Base-by-base conservation (phyloP, 2,113 vertebrate genomes). In the Gnathonemus longibarbis region DNA sequence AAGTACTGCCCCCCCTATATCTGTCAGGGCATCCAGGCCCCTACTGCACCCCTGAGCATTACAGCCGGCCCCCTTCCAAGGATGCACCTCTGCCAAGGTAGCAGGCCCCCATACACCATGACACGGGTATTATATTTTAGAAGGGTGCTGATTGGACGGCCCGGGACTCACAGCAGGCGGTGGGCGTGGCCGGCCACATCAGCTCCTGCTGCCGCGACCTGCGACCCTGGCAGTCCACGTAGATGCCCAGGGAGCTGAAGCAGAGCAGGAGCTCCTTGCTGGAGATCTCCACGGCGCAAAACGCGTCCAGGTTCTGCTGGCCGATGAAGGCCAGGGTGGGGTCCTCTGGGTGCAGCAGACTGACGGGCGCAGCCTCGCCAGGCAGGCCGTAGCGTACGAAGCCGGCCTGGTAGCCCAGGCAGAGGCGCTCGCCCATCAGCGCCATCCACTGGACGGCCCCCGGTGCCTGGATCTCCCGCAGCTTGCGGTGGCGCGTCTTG, bases 211-310 rank as follows among this genome's bases (percentile, higher is more conserved):
- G 98, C 19, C 98, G 96, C 0, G 98, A 99, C 92, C 98, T 95
- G 87, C 98, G 97, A 56, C 98, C 98, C 93, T 99, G 98, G 48
- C 97, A 97, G 96, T 99, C 98, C 53, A 99, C 98, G 46, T 99
- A 99, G 90, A 99, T 94, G 3, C 98, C 98, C 17, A 99, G 97
- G 96, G 96, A 94, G 94, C 95, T 98, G 97, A 99, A 99, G 97
- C 98, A 99, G 95, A 99, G 97, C 96, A 99, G 96, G 92, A 98
- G 96, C 93, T 99, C 98, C 93, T 99, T 99, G 95, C 94, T 97
- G 93, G 98, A 99, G 92, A 99, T 98, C 94, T 99, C 98, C 91
- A 99, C 98, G 0, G 98, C 98, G 0, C 98, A 99, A 90, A 99
- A 95, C n/a, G 98, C 97, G 11, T 99, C 98, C 92, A 97, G 96